phyloP scores from a whole-genome alignment of 2,113 vertebrate species.

The Oncorhynchus clarkii region DNA sequence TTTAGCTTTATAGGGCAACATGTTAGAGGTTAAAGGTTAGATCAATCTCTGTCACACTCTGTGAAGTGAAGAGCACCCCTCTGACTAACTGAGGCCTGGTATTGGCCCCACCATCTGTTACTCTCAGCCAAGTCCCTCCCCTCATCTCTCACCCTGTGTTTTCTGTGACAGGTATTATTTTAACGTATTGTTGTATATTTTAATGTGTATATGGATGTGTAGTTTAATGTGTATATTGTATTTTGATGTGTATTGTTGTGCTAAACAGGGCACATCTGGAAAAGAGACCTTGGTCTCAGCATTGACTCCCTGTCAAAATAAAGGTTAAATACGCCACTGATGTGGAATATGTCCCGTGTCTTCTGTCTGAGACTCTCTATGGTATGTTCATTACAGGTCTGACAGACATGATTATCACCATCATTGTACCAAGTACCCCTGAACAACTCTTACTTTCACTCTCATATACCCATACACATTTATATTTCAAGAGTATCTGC shows the following conservation, averaged over 20 bases:
- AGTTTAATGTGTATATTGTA: no score
- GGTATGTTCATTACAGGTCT: neutral
- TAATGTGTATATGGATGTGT: no score
- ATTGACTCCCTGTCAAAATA: no score
- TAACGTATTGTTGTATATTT: no score
- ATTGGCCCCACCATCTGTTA: neutral
- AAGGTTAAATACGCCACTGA: neutral
- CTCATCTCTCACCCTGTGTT: neutral
- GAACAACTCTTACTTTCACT: neutral
- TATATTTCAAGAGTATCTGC: neutral
- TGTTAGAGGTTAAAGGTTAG: slow-evolving; percentile 28
- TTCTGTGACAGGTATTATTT: neutral
- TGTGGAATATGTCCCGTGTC: neutral
- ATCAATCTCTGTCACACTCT: slow-evolving; percentile 7
- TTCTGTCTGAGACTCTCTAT: neutral
- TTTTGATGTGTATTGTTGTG: no score
- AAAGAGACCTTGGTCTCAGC: no score
- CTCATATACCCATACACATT: neutral
- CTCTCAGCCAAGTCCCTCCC: neutral
- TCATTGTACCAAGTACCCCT: neutral
- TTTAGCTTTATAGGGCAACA: neutral
- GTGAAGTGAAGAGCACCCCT: neutral
- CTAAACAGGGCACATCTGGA: no score
- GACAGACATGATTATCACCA: neutral
- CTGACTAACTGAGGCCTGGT: neutral